Percentiles rank a stretch among this genome's conserved stretches.
Evolutionary conservation across 2,888 invertebrate species (phyloP).

Genomic region (Sinhomidia bicolor): DNA sequence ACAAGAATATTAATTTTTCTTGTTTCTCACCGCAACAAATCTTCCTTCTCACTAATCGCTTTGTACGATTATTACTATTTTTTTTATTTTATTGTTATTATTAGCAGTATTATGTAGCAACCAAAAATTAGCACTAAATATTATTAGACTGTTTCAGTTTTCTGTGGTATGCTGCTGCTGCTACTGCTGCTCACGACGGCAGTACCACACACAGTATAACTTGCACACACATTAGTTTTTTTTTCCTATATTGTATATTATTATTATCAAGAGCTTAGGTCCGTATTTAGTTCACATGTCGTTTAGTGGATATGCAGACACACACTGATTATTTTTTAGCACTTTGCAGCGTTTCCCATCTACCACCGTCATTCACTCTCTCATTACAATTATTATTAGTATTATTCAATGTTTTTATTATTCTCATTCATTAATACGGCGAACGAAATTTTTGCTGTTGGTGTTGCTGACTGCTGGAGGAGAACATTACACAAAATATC

Average conservation of each 20-base stretch:
- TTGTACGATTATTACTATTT: too few species aligned
- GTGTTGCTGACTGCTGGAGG: not conserved
- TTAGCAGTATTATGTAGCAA: not conserved
- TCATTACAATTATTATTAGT: not conserved
- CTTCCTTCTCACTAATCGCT: not conserved
- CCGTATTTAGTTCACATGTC: constrained; percentile 11
- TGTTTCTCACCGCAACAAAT: not conserved
- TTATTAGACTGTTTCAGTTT: not conserved
- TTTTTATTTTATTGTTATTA: not conserved
- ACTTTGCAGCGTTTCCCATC: not conserved
- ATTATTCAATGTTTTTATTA: not conserved
- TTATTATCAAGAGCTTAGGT: not conserved
- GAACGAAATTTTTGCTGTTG: constrained; percentile 7
- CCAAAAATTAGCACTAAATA: not conserved
- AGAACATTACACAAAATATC: constrained; percentile 4
- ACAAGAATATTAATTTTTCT: not conserved
- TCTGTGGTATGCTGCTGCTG: not conserved
- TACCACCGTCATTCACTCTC: not conserved
- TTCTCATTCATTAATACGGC: constrained; percentile 13
- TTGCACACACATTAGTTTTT: not conserved
- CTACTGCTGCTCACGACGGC: too few species aligned
- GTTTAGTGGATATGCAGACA: too few species aligned
- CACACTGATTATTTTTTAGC: not conserved
- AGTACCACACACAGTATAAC: not conserved
- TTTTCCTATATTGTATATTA: not conserved